Evolutionary conservation across 2,797 vertebrate genomes (phyloP), one percentile per base, ranked within the genome.

Genomic region (Hippopotamyrus pictus): DNA sequence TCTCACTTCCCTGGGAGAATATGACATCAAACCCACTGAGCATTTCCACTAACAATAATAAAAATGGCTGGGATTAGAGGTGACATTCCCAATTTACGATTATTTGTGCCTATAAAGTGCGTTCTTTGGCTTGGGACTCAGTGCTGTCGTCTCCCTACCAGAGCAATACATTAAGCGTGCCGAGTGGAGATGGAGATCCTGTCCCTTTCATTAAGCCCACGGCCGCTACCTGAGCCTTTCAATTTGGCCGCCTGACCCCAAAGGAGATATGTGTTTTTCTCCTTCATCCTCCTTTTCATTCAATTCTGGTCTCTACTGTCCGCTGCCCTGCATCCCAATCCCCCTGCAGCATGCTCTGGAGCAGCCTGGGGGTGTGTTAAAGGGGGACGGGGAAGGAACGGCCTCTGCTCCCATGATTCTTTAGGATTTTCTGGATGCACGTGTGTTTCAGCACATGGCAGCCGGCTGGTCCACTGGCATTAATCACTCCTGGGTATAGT

Each of bases 51-150:
- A 98, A 98, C 97, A 97, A 98, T 98, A 99, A 99, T 98, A 99
- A 99, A 99, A 99, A 98, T 96, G 97, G 97, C 97, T 96, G 92
- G 96, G 97, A 97, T 97, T 98, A 98, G 99, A 98, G 97, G 98
- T 99, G 98, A 99, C 98, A 99, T 98, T 98, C 97, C 96, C 96
- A 98, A 99, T 99, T 98, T 99, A 99, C 97, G 97, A 98, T 98
- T 99, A 98, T 99, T 99, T 98, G 97, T 98, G 98, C 98, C 98
- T 97, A 98, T 99, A 99, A 99, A 99, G 97, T 97, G 97, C 97
- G 97, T 99, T 98, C 97, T 97, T 97, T 95, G 95, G 96, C 97
- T 97, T 96, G 97, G 97, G 97, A 97, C 97, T 98, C 97, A 96
- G 97, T 97, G 96, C 90, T 94, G 95, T 95, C 96, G 96, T 96